A percentile compares a stretch with the other conserved stretches of the same genome.
These are phyloP conservation scores for Apostichopus japonicus DNA, from an alignment of 35 echinoderm and acorn worm species.

Conservation along the genomic window DNA sequence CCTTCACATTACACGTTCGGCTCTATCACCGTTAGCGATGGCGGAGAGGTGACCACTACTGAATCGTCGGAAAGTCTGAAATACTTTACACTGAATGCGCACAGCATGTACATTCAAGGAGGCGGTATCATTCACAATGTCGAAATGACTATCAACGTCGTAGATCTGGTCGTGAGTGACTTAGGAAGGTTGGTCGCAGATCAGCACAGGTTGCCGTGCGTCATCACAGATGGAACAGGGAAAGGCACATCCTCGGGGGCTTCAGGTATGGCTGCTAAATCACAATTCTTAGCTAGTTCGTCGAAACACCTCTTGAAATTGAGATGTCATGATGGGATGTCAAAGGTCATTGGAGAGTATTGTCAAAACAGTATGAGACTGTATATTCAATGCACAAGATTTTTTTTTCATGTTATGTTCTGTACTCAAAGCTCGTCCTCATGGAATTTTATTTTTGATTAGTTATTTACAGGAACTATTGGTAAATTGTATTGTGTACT, in stretches of 20 bases:
- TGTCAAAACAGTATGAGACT: too few relatives aligned
- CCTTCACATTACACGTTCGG: conserved; percentile 81
- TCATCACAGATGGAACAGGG: conserved; percentile 60
- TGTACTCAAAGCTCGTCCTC: too few relatives aligned
- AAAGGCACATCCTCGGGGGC: conserved; percentile 46
- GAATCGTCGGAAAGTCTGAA: conserved; percentile 61
- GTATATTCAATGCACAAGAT: too few relatives aligned
- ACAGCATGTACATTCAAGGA: conserved; percentile 68
- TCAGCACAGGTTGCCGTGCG: conserved; percentile 66
- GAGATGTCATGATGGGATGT: too few relatives aligned
- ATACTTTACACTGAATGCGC: conserved; percentile 72
- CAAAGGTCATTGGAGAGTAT: too few relatives aligned
- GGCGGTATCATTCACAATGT: conserved; percentile 76
- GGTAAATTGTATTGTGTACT: too few relatives aligned
- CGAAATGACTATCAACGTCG: conserved; percentile 69
- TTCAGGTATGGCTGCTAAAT: too few relatives aligned
- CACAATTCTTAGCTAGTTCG: too few relatives aligned
- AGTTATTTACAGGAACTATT: too few relatives aligned
- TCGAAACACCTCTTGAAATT: too few relatives aligned
- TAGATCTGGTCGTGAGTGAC: conserved; percentile 70
- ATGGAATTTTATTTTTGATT: too few relatives aligned
- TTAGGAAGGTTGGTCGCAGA: conserved; percentile 79
- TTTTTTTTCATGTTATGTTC: too few relatives aligned
- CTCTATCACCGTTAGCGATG: conserved; percentile 64
- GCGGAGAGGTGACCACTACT: conserved; percentile 71